Conservation (phyloP, 1,140 invertebrate genomes). For the Scaptomyza montana region DNA sequence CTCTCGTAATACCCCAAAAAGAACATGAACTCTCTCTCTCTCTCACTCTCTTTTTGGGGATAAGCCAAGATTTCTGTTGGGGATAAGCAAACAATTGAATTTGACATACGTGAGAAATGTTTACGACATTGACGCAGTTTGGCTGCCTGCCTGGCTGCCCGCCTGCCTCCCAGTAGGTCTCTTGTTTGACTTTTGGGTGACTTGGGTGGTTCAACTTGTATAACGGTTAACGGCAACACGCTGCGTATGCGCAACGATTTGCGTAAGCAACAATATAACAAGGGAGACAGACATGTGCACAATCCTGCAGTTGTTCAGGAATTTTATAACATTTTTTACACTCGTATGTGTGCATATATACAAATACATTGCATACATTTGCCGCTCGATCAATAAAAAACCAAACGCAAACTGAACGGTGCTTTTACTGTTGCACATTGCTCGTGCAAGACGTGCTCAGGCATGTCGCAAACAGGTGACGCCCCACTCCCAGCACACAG, state of each 20-base stretch:
- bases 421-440: conserved; percentile 47
- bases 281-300: conserved; percentile 36
- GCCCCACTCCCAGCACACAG: conserved; percentile 12
- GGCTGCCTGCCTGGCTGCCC: background rate
- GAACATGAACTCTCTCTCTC: background rate
- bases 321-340: conserved; percentile 28
- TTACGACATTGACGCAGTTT: conserved; percentile 73
- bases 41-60: background rate
- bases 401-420: conserved; percentile 33
- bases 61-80: conserved; percentile 2
- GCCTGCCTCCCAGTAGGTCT: background rate
- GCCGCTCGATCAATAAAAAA: conserved; percentile 19
- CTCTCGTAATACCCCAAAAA: background rate
- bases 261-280: conserved; percentile 57
- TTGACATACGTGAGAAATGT: conserved; percentile 79
- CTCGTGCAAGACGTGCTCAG: conserved; percentile 58
- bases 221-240: conserved; percentile 68
- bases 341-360: background rate
- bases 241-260: conserved; percentile 61
- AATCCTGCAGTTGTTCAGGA: conserved; percentile 26
- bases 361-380: conserved; percentile 16
- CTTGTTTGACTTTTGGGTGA: background rate
- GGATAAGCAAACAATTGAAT: conserved; percentile 48
- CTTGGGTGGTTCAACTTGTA: conserved; percentile 14
- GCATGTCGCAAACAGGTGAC: conserved; percentile 42